Evolutionary conservation across 1,140 invertebrate genomes (phyloP).

Genomic region (Melitaea cinxia): DNA sequence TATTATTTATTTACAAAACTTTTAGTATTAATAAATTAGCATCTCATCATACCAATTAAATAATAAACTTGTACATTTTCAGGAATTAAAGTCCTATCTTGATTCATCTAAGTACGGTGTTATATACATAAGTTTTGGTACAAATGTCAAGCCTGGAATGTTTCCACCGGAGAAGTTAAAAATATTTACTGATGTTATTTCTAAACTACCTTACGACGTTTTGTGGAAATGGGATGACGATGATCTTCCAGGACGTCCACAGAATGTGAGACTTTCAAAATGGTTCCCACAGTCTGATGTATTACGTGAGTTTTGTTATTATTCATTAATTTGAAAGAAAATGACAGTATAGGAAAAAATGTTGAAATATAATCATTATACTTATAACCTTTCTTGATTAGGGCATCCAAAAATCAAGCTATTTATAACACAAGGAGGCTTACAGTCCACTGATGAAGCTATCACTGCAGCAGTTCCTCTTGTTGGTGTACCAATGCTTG

Average conservation of each 20-base stretch:
- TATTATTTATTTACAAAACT: too few relatives aligned
- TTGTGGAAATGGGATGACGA: slow-evolving; percentile 80
- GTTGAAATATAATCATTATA: not conserved
- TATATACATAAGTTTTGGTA: slow-evolving; percentile 56
- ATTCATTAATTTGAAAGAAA: not conserved
- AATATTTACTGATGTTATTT: slow-evolving; percentile 72
- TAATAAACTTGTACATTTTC: slow-evolving; percentile 32
- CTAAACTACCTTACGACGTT: slow-evolving; percentile 74
- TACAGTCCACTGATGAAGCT: slow-evolving; percentile 46
- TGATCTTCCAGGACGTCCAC: slow-evolving; percentile 38
- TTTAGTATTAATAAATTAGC: too few relatives aligned
- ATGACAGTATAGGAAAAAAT: too few relatives aligned
- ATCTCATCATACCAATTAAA: too few relatives aligned
- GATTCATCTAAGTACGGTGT: slow-evolving; percentile 50
- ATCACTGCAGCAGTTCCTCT: slow-evolving; percentile 46
- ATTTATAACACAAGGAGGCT: slow-evolving; percentile 52
- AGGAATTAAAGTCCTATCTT: slow-evolving; percentile 55
- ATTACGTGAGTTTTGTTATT: slow-evolving; percentile 63
- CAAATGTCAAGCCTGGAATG: slow-evolving; percentile 68
- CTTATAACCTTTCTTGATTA: slow-evolving; percentile 30
- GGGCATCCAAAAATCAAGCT: slow-evolving; percentile 48
- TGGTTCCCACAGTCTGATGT: slow-evolving; percentile 82
- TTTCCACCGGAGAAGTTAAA: slow-evolving; percentile 63
- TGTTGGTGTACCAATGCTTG: slow-evolving; percentile 43
- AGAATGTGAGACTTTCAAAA: slow-evolving; percentile 66